Evolutionary conservation across 1,140 invertebrate species (phyloP).

Genomic region (Drosophila sucinea): DNA sequence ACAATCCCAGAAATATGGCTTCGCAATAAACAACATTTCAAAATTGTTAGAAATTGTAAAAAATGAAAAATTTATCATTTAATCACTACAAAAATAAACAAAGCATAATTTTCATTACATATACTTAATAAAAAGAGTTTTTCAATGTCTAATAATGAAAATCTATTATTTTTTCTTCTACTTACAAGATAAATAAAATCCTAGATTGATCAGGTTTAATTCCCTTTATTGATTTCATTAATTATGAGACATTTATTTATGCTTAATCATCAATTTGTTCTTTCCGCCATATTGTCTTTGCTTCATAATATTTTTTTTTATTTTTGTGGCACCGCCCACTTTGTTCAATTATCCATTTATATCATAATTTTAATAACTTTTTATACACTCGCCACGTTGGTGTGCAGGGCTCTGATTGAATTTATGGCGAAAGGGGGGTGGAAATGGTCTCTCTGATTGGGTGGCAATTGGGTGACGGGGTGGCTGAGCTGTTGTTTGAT

Average conservation of each 20-base stretch:
- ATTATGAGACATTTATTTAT: conserved; percentile 39
- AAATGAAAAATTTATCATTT: too few species aligned
- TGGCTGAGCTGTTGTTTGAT: conserved; percentile 41
- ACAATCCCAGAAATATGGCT: too few species aligned
- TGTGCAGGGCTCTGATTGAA: conserved; percentile 24
- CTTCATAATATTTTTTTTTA: conserved; percentile 16
- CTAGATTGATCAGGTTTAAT: too few species aligned
- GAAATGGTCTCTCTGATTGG: not conserved
- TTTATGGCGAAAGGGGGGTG: not conserved
- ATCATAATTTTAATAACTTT: conserved; percentile 81
- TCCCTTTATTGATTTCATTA: conserved; percentile 50
- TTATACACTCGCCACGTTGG: conserved; percentile 60
- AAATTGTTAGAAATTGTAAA: too few species aligned
- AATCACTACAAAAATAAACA: too few species aligned
- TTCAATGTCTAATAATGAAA: too few species aligned
- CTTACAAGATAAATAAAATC: too few species aligned
- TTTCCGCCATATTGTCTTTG: conserved; percentile 60
- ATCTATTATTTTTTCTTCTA: too few species aligned
- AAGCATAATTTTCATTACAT: too few species aligned
- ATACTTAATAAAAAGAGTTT: too few species aligned
- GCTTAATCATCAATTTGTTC: conserved; percentile 58
- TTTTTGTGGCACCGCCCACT: conserved; percentile 48
- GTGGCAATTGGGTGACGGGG: not conserved
- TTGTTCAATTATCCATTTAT: conserved; percentile 75
- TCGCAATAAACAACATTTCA: too few species aligned